Conservation (phyloP, 2,797 vertebrate species). For the Avahi laniger region DNA sequence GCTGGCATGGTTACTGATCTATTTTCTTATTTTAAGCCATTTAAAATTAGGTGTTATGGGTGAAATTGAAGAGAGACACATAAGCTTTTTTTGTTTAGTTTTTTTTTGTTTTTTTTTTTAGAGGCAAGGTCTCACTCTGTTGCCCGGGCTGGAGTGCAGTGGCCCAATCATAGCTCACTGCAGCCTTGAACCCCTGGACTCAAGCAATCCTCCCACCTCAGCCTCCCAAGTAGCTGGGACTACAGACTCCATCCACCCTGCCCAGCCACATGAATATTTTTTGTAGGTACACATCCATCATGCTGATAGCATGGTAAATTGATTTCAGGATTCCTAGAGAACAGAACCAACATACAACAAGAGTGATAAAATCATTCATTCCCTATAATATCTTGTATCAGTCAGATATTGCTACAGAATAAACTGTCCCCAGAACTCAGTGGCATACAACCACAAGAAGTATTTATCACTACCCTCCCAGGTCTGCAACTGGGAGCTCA, state of each 20-base stretch:
- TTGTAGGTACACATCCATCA: neutral
- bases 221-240: neutral
- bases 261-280: neutral
- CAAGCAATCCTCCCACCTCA: neutral
- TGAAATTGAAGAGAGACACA: neutral
- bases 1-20: neutral
- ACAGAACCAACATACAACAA: neutral
- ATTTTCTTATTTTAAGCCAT: neutral
- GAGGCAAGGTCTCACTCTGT: neutral
- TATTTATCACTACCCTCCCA: neutral
- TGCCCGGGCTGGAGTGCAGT: neutral
- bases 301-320: neutral
- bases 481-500: neutral
- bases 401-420: neutral
- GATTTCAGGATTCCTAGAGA: constrained; percentile 5
- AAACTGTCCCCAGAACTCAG: neutral
- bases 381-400: neutral
- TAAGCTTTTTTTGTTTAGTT: neutral
- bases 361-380: neutral
- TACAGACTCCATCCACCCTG: neutral
- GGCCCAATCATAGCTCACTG: neutral
- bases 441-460: neutral
- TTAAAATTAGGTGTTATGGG: constrained; percentile 30
- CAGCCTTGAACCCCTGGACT: neutral
- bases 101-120: neutral